Percentiles rank a stretch among this genome's conserved stretches.
Conservation (phyloP, 2,113 vertebrate genomes). For the Bufo gargarizans region DNA sequence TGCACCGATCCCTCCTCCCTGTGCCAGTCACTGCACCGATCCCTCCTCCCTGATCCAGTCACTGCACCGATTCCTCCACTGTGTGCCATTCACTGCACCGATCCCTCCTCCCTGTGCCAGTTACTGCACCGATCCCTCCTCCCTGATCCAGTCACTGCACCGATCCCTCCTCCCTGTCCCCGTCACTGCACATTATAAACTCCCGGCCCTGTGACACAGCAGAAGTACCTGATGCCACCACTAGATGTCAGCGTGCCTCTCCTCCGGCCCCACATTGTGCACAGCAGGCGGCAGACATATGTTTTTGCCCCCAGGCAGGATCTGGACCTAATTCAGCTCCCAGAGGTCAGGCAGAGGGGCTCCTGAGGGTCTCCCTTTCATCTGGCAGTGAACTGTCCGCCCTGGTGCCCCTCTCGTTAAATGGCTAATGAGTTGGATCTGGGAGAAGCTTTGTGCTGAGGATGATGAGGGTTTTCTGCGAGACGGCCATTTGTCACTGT, state of each 20-base stretch:
- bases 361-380: constrained; percentile 30
- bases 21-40: no score
- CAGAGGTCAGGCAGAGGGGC: constrained; percentile 2
- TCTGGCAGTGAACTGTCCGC: constrained; percentile 16
- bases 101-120: no score
- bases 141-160: no score
- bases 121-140: no score
- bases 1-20: no score
- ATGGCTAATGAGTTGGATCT: constrained; percentile 47
- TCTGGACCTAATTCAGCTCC: constrained; percentile 28
- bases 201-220: background rate
- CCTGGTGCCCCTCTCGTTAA: constrained; percentile 5
- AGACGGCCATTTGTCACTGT: background rate
- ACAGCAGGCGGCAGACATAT: background rate
- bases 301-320: background rate
- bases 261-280: background rate
- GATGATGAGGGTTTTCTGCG: no score
- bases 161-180: no score
- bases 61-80: no score
- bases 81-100: no score
- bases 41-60: no score
- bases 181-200: no score
- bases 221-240: background rate
- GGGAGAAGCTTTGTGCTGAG: background rate
- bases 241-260: constrained; percentile 37